Conservation (phyloP, 2,888 invertebrate genomes). For the Perizoma flavofasciatum region DNA sequence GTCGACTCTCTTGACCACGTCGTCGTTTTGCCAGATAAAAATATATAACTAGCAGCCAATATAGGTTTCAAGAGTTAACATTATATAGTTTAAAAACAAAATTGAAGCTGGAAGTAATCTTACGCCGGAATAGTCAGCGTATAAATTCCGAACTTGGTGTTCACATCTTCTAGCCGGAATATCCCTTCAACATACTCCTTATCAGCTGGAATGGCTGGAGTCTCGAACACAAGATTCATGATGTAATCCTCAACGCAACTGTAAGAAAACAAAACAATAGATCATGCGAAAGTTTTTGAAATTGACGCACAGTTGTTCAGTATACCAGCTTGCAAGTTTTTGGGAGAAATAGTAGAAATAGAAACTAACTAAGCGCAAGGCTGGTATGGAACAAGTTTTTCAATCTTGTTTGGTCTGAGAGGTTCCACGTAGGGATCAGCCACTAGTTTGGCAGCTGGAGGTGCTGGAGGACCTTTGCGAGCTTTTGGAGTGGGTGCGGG, state of each 20-base stretch:
- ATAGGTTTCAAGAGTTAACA: too few species aligned
- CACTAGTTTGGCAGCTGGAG: conserved; percentile 67
- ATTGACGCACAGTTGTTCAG: too few species aligned
- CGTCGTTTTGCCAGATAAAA: conserved; percentile 4
- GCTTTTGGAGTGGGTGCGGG: conserved; percentile 71
- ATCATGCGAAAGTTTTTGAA: too few species aligned
- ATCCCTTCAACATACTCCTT: conserved; percentile 65
- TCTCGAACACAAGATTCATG: conserved; percentile 76
- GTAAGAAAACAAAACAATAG: conserved; percentile 21
- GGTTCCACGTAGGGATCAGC: conserved; percentile 71
- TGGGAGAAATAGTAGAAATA: conserved; percentile 1
- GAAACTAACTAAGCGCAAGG: conserved; percentile 77
- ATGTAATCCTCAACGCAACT: conserved; percentile 81
- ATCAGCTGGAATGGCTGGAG: conserved; percentile 70
- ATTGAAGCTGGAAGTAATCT: conserved; percentile 30
- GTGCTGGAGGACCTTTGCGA: conserved; percentile 50
- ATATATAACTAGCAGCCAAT: not conserved
- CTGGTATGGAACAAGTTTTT: conserved; percentile 72
- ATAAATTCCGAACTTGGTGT: conserved; percentile 76
- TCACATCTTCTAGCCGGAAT: conserved; percentile 70
- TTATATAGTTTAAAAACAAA: too few species aligned
- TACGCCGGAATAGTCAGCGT: conserved; percentile 76
- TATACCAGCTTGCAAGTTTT: conserved; percentile 6
- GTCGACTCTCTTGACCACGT: too few species aligned
- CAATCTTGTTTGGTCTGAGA: conserved; percentile 67